Base-by-base conservation (phyloP, 1,140 invertebrate genomes). In the Wasmannia auropunctata region DNA sequence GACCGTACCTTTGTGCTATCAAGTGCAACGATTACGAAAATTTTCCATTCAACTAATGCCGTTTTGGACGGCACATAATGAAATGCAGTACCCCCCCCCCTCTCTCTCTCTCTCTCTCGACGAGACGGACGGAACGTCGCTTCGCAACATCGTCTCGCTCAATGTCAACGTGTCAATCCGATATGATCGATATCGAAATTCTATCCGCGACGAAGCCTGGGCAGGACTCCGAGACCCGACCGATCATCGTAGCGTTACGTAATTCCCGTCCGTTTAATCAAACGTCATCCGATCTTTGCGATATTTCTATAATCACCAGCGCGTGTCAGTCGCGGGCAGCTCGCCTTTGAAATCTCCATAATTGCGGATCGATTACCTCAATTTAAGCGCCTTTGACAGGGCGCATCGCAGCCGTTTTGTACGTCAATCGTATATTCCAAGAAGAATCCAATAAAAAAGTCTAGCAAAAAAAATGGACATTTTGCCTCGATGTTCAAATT, bases 181-280 rank as follows among this genome's bases (percentile, higher is more conserved):
- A 80, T 80, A 69, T 51, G 62, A 80, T 80, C 62, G 76, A 67
- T 67, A 80, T 69, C 31, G 76, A 80, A 80, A 80, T 49, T 46
- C 75, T 69, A 80, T 80, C 76, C 28, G 16, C 22, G 54, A 62
- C 25, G 76, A 67, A n/a, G 43, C 8, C 43, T 51, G 31, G 28
- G n/a, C 34, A 58, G 34, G n/a, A n/a, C 58, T 58, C 16, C 14
- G n/a, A 65, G 58, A 79, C 58, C n/a, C 58, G 34, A 79, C 4
- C 60, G 76, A 79, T 81, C 65, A 58, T 37, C 22, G 34, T 22
- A 46, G 63, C 22, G 79, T 72, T 72, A 72, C 19, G 25, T 81
- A 81, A 81, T 81, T 81, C 79, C 51, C 49, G 51, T 81, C 22
- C 37, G 51, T 72, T 72, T 72, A 43, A 81, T 81, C 49, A 72